phyloP scores from a whole-genome alignment of 2,113 vertebrate genomes.

The Smithornis capensis region DNA sequence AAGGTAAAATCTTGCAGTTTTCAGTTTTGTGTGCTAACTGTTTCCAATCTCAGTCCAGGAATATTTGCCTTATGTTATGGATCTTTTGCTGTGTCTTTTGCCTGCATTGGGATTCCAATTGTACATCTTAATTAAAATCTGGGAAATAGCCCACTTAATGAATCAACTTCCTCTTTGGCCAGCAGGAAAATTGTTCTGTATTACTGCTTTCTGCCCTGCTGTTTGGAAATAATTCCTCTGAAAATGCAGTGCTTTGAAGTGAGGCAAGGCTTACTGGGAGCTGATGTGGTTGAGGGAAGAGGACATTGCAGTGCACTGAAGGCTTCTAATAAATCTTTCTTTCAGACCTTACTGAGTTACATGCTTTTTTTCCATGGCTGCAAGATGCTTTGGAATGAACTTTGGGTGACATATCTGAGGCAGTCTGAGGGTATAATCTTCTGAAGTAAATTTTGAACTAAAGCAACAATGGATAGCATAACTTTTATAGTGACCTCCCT shows the following conservation, averaged over 20 bases:
- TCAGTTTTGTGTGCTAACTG: background rate
- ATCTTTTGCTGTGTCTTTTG: background rate
- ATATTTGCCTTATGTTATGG: background rate
- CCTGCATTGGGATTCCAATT: background rate
- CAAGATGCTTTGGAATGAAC: background rate
- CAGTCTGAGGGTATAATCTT: background rate
- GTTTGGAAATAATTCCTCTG: constrained; percentile 11
- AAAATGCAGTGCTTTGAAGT: constrained; percentile 31
- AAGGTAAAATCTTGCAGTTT: background rate
- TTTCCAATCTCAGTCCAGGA: background rate
- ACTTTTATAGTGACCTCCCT: background rate
- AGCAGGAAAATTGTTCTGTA: background rate
- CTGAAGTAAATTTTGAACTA: background rate
- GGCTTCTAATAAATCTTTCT: background rate
- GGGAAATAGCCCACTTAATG: background rate
- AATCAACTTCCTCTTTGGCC: constrained; percentile 3
- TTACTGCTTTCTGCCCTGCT: background rate
- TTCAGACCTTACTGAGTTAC: background rate
- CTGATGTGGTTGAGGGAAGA: background rate
- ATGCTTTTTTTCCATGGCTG: background rate
- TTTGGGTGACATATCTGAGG: accelerated
- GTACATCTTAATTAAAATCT: constrained; percentile 2
- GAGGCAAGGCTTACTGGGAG: background rate
- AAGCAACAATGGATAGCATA: background rate
- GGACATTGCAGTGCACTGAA: background rate